These are phyloP conservation scores for Amitus sp. DNA, from an alignment of 2,888 invertebrate species.

Conservation along the genomic window DNA sequence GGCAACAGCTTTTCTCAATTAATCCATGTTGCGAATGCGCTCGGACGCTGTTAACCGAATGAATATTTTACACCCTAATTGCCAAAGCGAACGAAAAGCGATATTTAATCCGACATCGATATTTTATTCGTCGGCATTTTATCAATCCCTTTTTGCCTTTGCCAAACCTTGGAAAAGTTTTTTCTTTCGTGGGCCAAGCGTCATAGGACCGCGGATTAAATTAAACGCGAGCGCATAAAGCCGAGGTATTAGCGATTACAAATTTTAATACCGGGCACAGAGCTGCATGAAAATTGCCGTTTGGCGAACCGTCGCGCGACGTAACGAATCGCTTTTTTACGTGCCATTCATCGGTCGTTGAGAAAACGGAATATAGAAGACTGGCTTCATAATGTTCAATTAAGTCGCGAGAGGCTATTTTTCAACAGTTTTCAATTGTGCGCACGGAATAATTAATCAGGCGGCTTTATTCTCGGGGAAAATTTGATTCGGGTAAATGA, in stretches of 20 bases:
- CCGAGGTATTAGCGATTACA: constrained; percentile 32
- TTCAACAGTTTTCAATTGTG: constrained; percentile 7
- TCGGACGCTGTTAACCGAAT: constrained; percentile 42
- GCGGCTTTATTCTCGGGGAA: neutral
- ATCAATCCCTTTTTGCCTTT: no score
- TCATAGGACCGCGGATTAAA: no score
- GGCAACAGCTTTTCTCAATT: constrained; percentile 57
- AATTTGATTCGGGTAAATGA: neutral
- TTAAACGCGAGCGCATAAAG: no score
- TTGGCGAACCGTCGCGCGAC: constrained; percentile 27
- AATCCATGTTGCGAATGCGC: constrained; percentile 54
- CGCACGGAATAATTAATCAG: neutral
- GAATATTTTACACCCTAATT: constrained; percentile 45
- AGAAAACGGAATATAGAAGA: constrained; percentile 14
- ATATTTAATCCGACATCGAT: constrained; percentile 45
- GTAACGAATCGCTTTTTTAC: constrained; percentile 49
- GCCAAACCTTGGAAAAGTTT: no score
- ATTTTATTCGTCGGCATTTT: constrained; percentile 26
- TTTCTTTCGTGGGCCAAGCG: no score
- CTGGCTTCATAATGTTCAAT: constrained; percentile 17
- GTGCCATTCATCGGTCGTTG: constrained; percentile 39
- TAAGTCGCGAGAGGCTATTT: neutral
- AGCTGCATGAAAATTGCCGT: constrained; percentile 43
- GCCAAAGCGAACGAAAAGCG: constrained; percentile 36
- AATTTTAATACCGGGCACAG: constrained; percentile 48